These are phyloP conservation scores for Petrophora chlorosata DNA, from an alignment of 2,888 invertebrate genomes.

Conservation along the genomic window DNA sequence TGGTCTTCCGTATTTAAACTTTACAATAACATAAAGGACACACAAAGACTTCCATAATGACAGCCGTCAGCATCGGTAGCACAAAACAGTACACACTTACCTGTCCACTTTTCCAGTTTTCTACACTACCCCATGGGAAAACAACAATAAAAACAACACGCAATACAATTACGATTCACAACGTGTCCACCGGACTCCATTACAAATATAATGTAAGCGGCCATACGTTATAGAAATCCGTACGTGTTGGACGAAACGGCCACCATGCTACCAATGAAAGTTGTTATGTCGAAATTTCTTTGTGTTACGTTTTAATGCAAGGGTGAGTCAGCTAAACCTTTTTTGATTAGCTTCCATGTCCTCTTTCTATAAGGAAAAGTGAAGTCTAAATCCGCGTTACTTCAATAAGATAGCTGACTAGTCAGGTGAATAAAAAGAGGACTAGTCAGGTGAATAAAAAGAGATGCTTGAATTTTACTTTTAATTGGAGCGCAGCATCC, in stretches of 20 bases:
- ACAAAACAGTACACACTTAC: too few relatives aligned
- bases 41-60: too few relatives aligned
- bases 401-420: too few relatives aligned
- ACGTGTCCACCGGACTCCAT: constrained; percentile 9
- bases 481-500: too few relatives aligned
- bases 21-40: too few relatives aligned
- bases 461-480: too few relatives aligned
- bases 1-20: too few relatives aligned
- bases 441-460: too few relatives aligned
- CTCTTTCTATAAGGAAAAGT: too few relatives aligned
- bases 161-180: constrained; percentile 6
- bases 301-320: background rate
- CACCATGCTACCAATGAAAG: constrained; percentile 10
- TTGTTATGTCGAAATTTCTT: constrained; percentile 7
- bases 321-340: constrained; percentile 6
- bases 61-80: too few relatives aligned
- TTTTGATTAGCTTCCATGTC: background rate
- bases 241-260: constrained; percentile 9
- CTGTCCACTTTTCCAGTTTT: constrained; percentile 2
- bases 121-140: constrained; percentile 6
- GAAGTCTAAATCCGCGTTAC: too few relatives aligned
- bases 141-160: constrained; percentile 6
- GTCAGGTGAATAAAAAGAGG: too few relatives aligned
- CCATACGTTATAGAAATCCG: constrained; percentile 18
- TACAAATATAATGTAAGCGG: constrained; percentile 20